Evolutionary conservation across 1,140 invertebrate genomes (phyloP).

Genomic region (Drosophila bipectinata): DNA sequence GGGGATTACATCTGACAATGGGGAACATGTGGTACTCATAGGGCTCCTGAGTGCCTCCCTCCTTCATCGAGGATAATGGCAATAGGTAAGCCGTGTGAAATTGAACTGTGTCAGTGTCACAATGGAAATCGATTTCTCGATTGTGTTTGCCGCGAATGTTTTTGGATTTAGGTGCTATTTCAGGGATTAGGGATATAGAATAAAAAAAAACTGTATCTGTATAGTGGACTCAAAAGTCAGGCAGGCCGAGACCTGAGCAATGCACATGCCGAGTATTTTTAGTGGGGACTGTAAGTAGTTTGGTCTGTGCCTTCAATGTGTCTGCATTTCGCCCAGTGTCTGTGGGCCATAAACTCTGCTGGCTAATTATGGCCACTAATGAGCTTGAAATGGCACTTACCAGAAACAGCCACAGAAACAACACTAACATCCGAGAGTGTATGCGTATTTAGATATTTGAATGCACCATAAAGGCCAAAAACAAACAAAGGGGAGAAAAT

Average conservation of each 20-base stretch:
- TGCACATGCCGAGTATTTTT: constrained; percentile 25
- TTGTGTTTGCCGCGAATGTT: constrained; percentile 16
- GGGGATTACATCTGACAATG: constrained; percentile 65
- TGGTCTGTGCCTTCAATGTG: constrained; percentile 35
- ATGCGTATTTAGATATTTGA: constrained; percentile 45
- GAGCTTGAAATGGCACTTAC: constrained; percentile 80
- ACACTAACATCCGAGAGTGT: constrained; percentile 1
- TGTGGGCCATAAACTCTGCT: constrained; percentile 71
- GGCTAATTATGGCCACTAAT: constrained; percentile 80
- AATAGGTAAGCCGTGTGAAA: constrained; percentile 48
- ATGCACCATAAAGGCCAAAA: constrained; percentile 28
- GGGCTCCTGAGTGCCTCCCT: constrained; percentile 29
- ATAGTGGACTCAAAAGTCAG: background rate
- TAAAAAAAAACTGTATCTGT: background rate
- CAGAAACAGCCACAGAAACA: constrained; percentile 52
- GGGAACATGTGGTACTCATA: constrained; percentile 35
- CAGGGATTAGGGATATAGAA: constrained; percentile 7
- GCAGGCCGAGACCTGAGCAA: constrained; percentile 6
- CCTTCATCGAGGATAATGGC: constrained; percentile 27
- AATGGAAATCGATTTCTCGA: constrained; percentile 40
- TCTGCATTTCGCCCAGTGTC: constrained; percentile 60
- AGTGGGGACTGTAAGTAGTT: constrained; percentile 41
- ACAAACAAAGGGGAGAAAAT: constrained; percentile 31
- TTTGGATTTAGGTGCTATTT: constrained; percentile 6
- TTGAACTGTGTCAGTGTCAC: constrained; percentile 52